Percentiles rank a stretch among this genome's conserved stretches.
These are phyloP conservation scores for Tribolium madens DNA, from an alignment of 1,140 invertebrate species.

Conservation along the genomic window DNA sequence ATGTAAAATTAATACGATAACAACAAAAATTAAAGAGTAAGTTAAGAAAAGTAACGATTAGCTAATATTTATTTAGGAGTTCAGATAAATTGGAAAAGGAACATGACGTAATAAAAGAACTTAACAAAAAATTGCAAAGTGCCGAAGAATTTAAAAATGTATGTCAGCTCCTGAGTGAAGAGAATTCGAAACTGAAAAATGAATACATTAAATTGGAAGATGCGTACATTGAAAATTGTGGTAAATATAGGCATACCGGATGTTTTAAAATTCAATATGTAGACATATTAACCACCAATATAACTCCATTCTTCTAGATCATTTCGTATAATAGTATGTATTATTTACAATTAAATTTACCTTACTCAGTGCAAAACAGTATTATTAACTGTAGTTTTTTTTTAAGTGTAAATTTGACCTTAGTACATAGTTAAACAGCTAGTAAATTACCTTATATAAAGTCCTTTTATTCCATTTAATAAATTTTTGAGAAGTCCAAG, in stretches of 20 bases:
- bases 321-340: too few species aligned
- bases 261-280: neutral
- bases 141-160: constrained; percentile 27
- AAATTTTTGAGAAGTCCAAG: too few species aligned
- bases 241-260: neutral
- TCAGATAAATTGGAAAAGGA: constrained; percentile 1
- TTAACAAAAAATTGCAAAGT: constrained; percentile 11
- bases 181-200: constrained; percentile 20
- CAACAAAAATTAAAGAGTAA: constrained; percentile 12
- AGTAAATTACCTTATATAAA: too few species aligned
- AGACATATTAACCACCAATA: too few species aligned
- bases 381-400: too few species aligned
- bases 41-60: neutral
- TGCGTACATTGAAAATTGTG: constrained; percentile 36
- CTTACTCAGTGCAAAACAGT: too few species aligned
- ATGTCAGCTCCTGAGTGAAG: constrained; percentile 3
- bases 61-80: neutral
- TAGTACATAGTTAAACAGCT: too few species aligned
- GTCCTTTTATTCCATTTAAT: too few species aligned
- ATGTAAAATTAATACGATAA: neutral
- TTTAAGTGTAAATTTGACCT: too few species aligned
- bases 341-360: too few species aligned
- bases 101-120: neutral
- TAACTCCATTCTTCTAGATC: too few species aligned
- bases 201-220: constrained; percentile 41